These are phyloP conservation scores for Parochlus steinenii DNA, from an alignment of 2,888 invertebrate species.

Conservation along the genomic window DNA sequence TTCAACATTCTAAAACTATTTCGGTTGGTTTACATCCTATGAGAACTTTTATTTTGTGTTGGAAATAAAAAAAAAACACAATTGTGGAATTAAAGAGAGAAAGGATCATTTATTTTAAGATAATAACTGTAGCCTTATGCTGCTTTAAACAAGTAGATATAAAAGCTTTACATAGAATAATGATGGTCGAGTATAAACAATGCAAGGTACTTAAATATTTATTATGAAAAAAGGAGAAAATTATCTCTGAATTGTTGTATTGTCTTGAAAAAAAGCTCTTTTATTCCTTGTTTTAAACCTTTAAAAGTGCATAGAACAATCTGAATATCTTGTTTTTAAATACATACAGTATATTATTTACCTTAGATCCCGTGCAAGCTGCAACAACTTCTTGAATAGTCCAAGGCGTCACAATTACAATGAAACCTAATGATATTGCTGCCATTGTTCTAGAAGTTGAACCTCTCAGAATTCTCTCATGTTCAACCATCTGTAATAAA, in stretches of 20 bases:
- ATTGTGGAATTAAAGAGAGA: no score
- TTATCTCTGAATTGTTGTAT: neutral
- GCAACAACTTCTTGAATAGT: constrained; percentile 83
- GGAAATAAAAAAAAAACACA: no score
- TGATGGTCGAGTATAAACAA: no score
- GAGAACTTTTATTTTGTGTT: no score
- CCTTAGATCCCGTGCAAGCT: constrained; percentile 74
- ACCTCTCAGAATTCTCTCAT: constrained; percentile 51
- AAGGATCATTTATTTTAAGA: no score
- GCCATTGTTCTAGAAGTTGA: constrained; percentile 79
- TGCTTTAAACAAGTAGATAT: no score
- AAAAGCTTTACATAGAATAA: no score
- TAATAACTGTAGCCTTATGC: no score
- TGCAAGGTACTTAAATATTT: no score
- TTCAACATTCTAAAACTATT: no score
- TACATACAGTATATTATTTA: constrained; percentile 20
- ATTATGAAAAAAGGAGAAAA: neutral
- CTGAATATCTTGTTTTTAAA: no score
- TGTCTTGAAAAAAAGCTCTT: neutral
- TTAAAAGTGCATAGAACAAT: neutral
- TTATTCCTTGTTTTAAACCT: neutral
- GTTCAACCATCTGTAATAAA: constrained; percentile 37
- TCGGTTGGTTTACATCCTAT: no score
- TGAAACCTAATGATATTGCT: constrained; percentile 79
- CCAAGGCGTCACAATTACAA: constrained; percentile 81